Evolutionary conservation across 92 coral and sea anemone species (phyloP).

Genomic region (Scolanthus callimorphus): DNA sequence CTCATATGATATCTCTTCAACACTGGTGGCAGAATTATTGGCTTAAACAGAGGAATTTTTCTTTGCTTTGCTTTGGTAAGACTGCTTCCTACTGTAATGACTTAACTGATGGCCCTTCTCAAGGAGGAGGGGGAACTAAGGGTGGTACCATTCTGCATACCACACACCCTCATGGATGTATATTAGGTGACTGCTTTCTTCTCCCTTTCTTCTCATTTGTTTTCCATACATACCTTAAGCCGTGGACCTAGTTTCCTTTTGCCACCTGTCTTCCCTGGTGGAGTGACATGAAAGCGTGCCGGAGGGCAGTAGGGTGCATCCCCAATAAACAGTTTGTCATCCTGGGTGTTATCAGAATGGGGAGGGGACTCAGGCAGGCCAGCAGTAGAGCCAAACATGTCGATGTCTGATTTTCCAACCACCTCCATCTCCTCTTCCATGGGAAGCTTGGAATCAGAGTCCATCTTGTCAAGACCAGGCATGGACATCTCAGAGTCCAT

Average conservation of each 20-base stretch:
- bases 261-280: constrained; percentile 74
- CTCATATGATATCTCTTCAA: too few relatives aligned
- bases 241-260: constrained; percentile 81
- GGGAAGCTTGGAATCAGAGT: constrained; percentile 63
- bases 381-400: constrained; percentile 51
- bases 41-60: too few relatives aligned
- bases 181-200: too few relatives aligned
- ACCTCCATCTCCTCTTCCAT: constrained; percentile 95
- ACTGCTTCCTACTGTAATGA: too few relatives aligned
- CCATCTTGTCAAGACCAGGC: constrained; percentile 46
- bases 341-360: constrained; percentile 31
- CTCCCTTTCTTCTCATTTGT: too few relatives aligned
- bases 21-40: too few relatives aligned
- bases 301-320: constrained; percentile 7
- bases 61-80: too few relatives aligned
- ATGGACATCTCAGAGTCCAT: constrained; percentile 55
- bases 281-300: constrained; percentile 28
- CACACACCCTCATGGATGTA: too few relatives aligned
- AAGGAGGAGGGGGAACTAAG: too few relatives aligned
- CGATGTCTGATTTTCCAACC: constrained; percentile 77
- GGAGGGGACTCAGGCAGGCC: constrained; percentile 64
- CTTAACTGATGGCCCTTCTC: too few relatives aligned
- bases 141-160: too few relatives aligned
- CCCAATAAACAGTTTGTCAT: background rate
- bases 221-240: constrained; percentile 78